Conservation (phyloP, 2,113 vertebrate genomes). For the Heterocephalus glaber region DNA sequence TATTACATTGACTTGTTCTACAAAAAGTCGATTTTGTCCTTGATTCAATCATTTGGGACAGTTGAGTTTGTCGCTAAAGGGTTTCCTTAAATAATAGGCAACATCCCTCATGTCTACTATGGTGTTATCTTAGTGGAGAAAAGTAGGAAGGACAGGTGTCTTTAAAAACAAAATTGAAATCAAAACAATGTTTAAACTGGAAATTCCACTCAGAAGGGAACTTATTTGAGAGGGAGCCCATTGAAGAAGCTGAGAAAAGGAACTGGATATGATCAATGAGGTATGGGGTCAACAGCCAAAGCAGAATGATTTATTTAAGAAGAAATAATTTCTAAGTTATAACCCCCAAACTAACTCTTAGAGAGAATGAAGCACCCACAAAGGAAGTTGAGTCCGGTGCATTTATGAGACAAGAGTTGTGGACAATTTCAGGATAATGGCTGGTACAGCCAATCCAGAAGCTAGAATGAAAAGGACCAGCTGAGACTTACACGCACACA, state of each 20-base stretch:
- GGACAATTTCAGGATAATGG: neutral
- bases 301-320: constrained; percentile 31
- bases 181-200: constrained; percentile 22
- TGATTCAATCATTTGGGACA: neutral
- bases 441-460: neutral
- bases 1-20: neutral
- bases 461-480: neutral
- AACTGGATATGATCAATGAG: neutral
- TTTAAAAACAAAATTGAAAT: constrained; percentile 50
- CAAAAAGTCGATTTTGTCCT: neutral
- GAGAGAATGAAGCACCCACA: neutral
- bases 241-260: neutral
- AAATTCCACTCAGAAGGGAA: neutral
- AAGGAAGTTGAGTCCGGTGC: neutral
- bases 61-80: neutral
- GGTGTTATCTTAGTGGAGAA: neutral
- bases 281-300: neutral
- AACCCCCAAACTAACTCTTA: constrained; percentile 29
- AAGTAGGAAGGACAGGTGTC: neutral
- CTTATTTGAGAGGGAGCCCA: neutral
- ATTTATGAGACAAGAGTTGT: constrained; percentile 7
- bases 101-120: rapidly evolving
- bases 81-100: neutral
- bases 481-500: neutral
- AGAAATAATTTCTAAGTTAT: constrained; percentile 45